Evolutionary conservation across 2,888 invertebrate species (phyloP).

Genomic region (Schrankia costaestrigalis): DNA sequence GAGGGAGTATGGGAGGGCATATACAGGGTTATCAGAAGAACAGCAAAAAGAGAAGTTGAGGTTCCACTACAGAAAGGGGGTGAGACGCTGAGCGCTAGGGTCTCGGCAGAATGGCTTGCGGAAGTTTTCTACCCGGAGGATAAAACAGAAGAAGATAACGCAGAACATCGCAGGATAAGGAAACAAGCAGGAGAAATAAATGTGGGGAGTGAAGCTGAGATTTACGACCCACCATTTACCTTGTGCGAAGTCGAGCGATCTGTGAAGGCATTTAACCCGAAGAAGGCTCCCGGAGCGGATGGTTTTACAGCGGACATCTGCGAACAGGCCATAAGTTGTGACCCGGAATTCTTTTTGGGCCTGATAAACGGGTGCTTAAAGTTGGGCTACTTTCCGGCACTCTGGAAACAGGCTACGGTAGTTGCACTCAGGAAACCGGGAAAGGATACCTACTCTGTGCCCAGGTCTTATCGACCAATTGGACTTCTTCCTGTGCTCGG

Average conservation of each 20-base stretch:
- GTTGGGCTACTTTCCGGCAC: neutral
- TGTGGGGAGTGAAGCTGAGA: neutral
- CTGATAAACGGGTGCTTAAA: neutral
- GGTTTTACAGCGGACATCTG: neutral
- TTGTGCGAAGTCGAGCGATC: neutral
- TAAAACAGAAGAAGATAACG: neutral
- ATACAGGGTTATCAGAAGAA: conserved; percentile 1
- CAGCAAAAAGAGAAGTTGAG: neutral
- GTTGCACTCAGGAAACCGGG: neutral
- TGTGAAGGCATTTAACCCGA: neutral
- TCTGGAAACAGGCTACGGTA: neutral
- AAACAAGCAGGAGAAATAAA: neutral
- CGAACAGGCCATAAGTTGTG: neutral
- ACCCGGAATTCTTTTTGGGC: neutral
- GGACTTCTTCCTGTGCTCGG: conserved; percentile 2
- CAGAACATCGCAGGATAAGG: neutral
- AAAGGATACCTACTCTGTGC: neutral
- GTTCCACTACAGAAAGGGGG: neutral
- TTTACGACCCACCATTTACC: too few relatives aligned
- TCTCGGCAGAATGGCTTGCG: conserved; percentile 7
- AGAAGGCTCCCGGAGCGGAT: neutral
- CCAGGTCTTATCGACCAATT: conserved; percentile 1
- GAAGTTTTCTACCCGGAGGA: neutral
- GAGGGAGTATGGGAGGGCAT: conserved; percentile 9
- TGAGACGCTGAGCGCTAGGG: conserved; percentile 1